Base-by-base conservation (phyloP, 2,797 vertebrate species). In the Anguilla megastoma region DNA sequence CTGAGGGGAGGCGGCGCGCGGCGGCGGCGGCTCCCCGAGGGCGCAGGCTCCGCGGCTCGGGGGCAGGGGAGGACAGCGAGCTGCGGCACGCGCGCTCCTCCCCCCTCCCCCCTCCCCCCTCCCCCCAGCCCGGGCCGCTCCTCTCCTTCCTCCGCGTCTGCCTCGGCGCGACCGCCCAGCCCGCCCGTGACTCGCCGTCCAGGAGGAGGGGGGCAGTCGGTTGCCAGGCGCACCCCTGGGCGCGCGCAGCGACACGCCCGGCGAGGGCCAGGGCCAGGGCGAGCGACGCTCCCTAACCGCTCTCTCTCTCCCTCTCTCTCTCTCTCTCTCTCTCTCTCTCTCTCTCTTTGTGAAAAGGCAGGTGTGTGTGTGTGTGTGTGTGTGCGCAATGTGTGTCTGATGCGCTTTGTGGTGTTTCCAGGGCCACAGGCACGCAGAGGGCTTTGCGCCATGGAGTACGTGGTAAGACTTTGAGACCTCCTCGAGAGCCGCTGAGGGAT, bases 381-480 rank as follows among this genome's bases (percentile, higher is more conserved):
- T 82, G 36, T 71, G 60, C 63, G 85, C 85, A 89, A 88, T 71
- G 80, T 91, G 88, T 93, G 79, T 50, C 12, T 95, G 92, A 95
- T 94, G 93, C 94, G 86, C 91, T 94, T 93, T 95, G 87, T 91
- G 95, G 94, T 96, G 92, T 96, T 95, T 96, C 92, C 94, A 95
- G 93, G 94, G 93, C 91, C 91, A 92, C 92, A 95, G 95, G 92
- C 89, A 92, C 90, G 90, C 94, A 96, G 84, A 90, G 87, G 18
- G 87, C 94, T 91, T 94, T 93, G 93, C 90, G 93, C 92, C n/a
- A 96, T 96, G 95, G 95, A 96, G 83, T 96, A 96, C 92, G 95
- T 96, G 95, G 95, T 96, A 96, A 96, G 95, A 92, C 87, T 88
- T 91, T 93, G 54, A 88, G 63, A 85, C 52, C 52, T 76, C 3